A percentile compares a stretch with the other conserved stretches of the same genome.
These are phyloP conservation scores for Acrobasis consociella DNA, from an alignment of 2,888 invertebrate species.

Conservation along the genomic window DNA sequence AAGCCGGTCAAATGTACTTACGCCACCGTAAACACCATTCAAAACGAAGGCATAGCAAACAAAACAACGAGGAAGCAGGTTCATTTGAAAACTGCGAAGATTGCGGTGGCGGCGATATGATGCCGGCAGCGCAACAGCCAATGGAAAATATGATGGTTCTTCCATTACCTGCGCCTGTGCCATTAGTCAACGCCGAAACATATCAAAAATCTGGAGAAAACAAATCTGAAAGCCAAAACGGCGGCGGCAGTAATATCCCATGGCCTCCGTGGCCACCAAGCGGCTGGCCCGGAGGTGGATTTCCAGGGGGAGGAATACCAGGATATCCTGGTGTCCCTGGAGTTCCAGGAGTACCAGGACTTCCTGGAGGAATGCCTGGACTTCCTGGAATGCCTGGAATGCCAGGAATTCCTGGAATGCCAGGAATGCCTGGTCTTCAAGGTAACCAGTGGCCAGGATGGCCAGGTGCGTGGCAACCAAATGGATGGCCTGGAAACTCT, in stretches of 20 bases:
- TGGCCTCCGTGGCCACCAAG: background rate
- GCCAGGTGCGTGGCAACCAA: background rate
- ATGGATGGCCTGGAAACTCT: background rate
- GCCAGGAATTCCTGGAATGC: background rate
- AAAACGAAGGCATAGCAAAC: background rate
- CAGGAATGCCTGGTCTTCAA: background rate
- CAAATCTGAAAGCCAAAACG: too few species aligned
- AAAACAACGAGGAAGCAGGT: background rate
- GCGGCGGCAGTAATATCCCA: background rate
- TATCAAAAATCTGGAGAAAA: too few species aligned
- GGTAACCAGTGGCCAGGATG: background rate
- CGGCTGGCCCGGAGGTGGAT: background rate
- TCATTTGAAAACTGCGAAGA: background rate
- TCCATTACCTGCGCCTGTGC: background rate
- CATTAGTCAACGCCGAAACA: background rate
- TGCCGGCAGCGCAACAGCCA: background rate
- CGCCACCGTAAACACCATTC: background rate
- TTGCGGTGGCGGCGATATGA: background rate
- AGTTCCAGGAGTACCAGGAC: background rate
- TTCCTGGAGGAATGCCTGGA: background rate
- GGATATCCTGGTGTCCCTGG: background rate
- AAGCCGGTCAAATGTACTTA: background rate
- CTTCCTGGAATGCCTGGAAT: background rate
- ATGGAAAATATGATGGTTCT: background rate
- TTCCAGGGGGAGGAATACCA: background rate